Percentiles rank a stretch among this genome's conserved stretches.
Conservation (phyloP, 2,797 vertebrate genomes). For the Sternotherus odoratus region DNA sequence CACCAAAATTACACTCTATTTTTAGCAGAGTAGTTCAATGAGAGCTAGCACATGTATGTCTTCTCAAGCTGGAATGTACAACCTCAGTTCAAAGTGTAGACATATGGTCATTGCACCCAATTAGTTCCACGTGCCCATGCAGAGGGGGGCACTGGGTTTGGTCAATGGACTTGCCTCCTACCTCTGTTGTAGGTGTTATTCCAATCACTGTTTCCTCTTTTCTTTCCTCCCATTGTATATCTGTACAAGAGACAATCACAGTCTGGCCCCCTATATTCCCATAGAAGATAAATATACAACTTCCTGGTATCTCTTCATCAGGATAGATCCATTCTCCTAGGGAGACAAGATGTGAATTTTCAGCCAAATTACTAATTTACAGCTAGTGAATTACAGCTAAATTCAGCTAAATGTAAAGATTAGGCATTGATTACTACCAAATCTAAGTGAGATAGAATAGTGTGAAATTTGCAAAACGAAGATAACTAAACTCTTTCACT, state of each 20-base stretch:
- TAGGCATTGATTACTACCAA: fast-evolving
- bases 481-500: not conserved
- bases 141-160: not conserved
- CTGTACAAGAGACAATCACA: not conserved
- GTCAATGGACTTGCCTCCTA: not conserved
- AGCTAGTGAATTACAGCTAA: too few species aligned
- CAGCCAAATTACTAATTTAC: not conserved
- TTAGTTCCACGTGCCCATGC: not conserved
- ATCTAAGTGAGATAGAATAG: not conserved
- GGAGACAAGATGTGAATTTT: not conserved
- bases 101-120: not conserved
- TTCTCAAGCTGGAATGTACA: too few species aligned
- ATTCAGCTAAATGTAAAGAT: not conserved
- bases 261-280: not conserved
- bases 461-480: not conserved
- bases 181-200: not conserved
- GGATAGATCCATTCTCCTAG: not conserved
- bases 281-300: not conserved
- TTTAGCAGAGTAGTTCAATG: not conserved
- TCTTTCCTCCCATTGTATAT: not conserved
- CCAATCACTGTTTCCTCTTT: not conserved
- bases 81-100: not conserved
- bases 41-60: not conserved
- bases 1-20: not conserved
- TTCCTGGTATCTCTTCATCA: not conserved